phyloP scores from a whole-genome alignment of 1,140 invertebrate genomes.

The Samia ricini region DNA sequence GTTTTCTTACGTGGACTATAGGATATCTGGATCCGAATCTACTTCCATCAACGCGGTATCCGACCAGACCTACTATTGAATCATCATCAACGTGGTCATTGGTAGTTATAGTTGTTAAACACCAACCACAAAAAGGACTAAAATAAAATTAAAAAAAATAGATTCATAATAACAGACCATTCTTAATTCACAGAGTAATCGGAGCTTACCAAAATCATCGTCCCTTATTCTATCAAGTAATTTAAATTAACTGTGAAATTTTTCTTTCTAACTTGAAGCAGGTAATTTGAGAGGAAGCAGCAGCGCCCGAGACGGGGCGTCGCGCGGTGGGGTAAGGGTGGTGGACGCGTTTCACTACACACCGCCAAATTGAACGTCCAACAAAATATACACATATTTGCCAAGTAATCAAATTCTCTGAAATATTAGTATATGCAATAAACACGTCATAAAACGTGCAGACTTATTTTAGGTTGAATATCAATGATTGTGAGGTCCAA shows the following conservation, averaged over 20 bases:
- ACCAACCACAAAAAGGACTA: no score
- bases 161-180: neutral
- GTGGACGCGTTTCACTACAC: neutral
- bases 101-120: no score
- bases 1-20: no score
- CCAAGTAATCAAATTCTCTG: no score
- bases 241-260: slow-evolving; percentile 35
- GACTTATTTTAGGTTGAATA: no score
- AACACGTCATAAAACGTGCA: no score
- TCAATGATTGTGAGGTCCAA: no score
- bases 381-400: neutral
- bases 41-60: no score
- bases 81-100: no score
- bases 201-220: neutral
- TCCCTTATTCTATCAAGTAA: slow-evolving; percentile 24
- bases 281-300: slow-evolving; percentile 21
- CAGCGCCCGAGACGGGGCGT: slow-evolving; percentile 4
- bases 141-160: neutral
- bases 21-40: no score
- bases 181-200: neutral
- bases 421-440: no score
- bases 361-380: neutral
- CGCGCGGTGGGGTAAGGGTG: neutral
- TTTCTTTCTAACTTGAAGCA: slow-evolving; percentile 25
- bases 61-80: no score